Evolutionary conservation across 1,140 invertebrate species (phyloP).

Genomic region (Diprion similis): DNA sequence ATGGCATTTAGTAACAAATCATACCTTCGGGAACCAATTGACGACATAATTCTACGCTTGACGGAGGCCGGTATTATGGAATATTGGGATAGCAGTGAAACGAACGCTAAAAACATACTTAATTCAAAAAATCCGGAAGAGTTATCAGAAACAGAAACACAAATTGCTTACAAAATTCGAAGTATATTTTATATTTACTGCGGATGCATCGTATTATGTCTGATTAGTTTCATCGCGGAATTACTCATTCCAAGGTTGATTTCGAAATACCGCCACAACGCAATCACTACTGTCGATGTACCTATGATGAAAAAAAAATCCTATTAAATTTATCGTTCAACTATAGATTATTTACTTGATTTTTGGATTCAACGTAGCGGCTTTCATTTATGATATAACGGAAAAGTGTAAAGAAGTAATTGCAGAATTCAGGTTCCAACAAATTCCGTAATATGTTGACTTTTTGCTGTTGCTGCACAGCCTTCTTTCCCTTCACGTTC

Average conservation of each 20-base stretch:
- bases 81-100: background rate
- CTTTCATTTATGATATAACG: background rate
- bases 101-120: background rate
- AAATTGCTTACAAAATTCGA: background rate
- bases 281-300: too few species aligned
- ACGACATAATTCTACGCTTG: background rate
- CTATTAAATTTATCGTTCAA: too few species aligned
- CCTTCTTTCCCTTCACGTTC: background rate
- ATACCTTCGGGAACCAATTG: background rate
- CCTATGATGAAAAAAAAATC: too few species aligned
- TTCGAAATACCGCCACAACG: background rate
- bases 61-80: background rate
- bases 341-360: too few species aligned
- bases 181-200: background rate
- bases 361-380: too few species aligned
- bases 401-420: background rate
- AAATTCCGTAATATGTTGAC: background rate
- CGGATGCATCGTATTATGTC: background rate
- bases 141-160: background rate
- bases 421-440: background rate
- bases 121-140: background rate
- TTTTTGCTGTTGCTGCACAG: background rate
- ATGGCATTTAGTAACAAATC: background rate
- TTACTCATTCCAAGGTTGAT: background rate
- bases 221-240: background rate